These are phyloP conservation scores for Alethe diademata DNA, from an alignment of 2,113 vertebrate species.

Conservation along the genomic window DNA sequence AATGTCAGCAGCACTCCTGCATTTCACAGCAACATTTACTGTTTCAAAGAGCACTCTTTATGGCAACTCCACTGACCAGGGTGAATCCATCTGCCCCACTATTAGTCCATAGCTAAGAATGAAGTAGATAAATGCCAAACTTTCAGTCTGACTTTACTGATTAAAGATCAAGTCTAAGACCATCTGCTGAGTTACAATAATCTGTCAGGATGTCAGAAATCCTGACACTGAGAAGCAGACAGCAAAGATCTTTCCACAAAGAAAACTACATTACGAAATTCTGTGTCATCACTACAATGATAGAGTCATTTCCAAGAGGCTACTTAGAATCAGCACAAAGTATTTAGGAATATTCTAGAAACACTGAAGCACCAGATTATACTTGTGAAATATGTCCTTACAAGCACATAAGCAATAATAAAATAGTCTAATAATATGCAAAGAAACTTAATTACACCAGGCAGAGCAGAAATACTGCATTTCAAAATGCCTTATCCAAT, in stretches of 20 bases:
- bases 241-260: not conserved
- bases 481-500: not conserved
- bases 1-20: not conserved
- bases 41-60: not conserved
- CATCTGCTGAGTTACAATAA: constrained; percentile 77
- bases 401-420: not conserved
- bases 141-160: constrained; percentile 34
- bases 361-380: not conserved
- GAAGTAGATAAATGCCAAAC: constrained; percentile 36
- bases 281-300: not conserved
- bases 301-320: not conserved
- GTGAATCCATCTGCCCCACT: constrained; percentile 37
- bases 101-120: constrained; percentile 1
- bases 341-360: not conserved
- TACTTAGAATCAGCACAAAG: not conserved
- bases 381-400: not conserved
- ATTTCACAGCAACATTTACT: not conserved
- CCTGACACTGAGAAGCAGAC: constrained; percentile 19
- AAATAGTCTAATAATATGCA: not conserved
- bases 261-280: not conserved
- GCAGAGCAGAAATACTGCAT: not conserved
- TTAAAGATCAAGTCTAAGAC: constrained; percentile 59
- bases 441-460: not conserved
- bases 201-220: constrained; percentile 69
- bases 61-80: not conserved